phyloP scores from a whole-genome alignment of 2,797 vertebrate genomes.

The Premnoplex brunnescens region DNA sequence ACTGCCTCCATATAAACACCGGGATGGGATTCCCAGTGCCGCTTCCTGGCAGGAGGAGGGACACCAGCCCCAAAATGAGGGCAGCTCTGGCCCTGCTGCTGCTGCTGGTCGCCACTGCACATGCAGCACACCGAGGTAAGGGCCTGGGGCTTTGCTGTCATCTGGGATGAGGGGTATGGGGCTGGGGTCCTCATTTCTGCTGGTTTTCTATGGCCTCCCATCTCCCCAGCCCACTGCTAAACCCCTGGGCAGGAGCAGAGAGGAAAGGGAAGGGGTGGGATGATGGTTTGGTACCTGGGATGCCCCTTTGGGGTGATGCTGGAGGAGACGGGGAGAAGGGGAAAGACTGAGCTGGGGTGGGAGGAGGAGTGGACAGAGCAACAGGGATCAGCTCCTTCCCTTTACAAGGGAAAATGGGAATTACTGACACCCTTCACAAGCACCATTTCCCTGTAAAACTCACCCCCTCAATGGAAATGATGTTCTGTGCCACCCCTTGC shows the following conservation, averaged over 20 bases:
- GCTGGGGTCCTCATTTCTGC: accelerated
- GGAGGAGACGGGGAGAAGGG: neutral
- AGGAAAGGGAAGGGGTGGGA: neutral
- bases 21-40: accelerated
- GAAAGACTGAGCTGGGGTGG: neutral
- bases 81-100: conserved; percentile 25
- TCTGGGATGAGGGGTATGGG: accelerated
- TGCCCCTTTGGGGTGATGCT: neutral
- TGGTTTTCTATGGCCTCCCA: accelerated
- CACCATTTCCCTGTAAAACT: neutral
- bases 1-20: neutral
- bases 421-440: neutral
- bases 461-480: accelerated
- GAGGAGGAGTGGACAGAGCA: neutral
- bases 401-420: neutral
- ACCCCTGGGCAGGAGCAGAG: accelerated
- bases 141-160: neutral
- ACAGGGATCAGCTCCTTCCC: accelerated
- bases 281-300: neutral
- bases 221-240: neutral
- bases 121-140: conserved; percentile 70
- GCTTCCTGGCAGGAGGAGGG: neutral
- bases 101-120: accelerated
- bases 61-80: conserved; percentile 50
- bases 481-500: accelerated